Evolutionary conservation across 2,797 vertebrate species (phyloP).

Genomic region (Syngnathus acus): DNA sequence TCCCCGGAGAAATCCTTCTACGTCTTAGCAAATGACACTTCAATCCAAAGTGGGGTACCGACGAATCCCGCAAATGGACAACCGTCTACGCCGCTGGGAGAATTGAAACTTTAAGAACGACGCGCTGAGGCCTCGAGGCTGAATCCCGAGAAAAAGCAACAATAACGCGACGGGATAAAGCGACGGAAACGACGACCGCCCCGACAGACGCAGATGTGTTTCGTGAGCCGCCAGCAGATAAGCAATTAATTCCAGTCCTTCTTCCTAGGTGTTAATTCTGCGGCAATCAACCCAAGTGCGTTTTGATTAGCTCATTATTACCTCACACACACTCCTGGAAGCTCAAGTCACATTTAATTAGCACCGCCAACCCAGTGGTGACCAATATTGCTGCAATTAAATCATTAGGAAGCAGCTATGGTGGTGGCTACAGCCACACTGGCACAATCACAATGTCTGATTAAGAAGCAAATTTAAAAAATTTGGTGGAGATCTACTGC

Average conservation of each 20-base stretch:
- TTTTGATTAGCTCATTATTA: constrained; percentile 72
- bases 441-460: background rate
- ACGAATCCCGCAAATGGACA: background rate
- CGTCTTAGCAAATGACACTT: constrained; percentile 4
- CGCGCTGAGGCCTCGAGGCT: no score
- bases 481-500: background rate
- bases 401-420: constrained; percentile 56
- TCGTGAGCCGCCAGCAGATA: constrained; percentile 13
- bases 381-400: constrained; percentile 69
- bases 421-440: constrained; percentile 27
- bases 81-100: background rate
- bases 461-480: background rate
- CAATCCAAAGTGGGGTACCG: background rate
- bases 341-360: constrained; percentile 71
- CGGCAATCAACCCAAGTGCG: constrained; percentile 61
- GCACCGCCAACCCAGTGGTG: constrained; percentile 60
- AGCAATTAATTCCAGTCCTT: constrained; percentile 36
- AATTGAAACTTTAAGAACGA: background rate
- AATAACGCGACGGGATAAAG: background rate
- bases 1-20: constrained; percentile 42
- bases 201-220: constrained; percentile 32
- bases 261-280: constrained; percentile 48
- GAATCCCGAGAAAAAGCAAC: background rate
- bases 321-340: constrained; percentile 63
- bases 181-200: constrained; percentile 28